Conservation (phyloP, 2,797 vertebrate species). For the Chlorospingus flavigularis region DNA sequence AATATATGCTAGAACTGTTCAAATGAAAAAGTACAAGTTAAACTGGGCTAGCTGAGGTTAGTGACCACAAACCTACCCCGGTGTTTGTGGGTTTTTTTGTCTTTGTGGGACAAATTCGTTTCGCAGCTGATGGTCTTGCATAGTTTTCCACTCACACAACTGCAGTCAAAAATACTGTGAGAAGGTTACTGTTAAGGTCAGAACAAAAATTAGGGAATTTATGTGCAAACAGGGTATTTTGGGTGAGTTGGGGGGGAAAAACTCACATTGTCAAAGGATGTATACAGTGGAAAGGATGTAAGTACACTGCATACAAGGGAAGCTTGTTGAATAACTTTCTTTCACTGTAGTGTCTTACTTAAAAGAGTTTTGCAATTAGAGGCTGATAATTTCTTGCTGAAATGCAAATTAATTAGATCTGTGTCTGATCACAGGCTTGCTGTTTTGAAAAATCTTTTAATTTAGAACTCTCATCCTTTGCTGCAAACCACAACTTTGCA, state of each 20-base stretch:
- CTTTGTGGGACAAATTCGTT: neutral
- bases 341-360: neutral
- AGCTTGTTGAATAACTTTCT: neutral
- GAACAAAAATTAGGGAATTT: neutral
- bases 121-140: neutral
- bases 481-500: neutral
- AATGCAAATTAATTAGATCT: neutral
- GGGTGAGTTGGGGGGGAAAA: neutral
- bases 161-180: neutral
- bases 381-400: neutral
- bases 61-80: neutral
- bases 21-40: neutral
- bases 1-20: neutral
- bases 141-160: neutral
- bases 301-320: accelerated
- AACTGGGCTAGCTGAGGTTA: neutral
- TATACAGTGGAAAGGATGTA: neutral
- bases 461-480: neutral
- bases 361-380: neutral
- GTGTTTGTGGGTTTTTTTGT: accelerated
- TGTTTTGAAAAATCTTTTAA: neutral
- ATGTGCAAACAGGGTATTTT: neutral
- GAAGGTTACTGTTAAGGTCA: neutral
- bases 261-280: neutral
- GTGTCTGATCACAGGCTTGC: neutral